Base-by-base conservation (phyloP, 2,797 vertebrate genomes). In the Falco naumanni region DNA sequence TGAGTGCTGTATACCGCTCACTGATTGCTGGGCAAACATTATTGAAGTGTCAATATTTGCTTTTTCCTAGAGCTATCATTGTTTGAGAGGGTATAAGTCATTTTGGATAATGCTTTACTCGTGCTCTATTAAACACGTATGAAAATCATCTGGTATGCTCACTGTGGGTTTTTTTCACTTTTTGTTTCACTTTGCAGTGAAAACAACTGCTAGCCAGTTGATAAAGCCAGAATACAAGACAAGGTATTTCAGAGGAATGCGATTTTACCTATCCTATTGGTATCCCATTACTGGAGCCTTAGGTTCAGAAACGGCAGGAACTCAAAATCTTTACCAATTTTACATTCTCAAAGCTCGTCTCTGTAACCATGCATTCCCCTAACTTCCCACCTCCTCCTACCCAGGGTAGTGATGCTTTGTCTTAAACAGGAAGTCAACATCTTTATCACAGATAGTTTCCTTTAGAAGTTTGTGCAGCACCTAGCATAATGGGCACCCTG, bases 11-110 rank as follows among this genome's bases (percentile, higher is more conserved):
- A 86, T 91, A 93, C 87, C 10, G 37, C 94, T 95, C 94, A 60
- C 95, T 95, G 94, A 97, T 94, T 97, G 95, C 97, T 97, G 85
- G 93, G 90, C 89, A 97, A 98, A 97, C 93, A 97, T 97, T 97
- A 97, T 1, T 87, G 77, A 90, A 97, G 96, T 76, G 89, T 96
- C 96, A 98, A 97, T 98, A 98, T 98, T 98, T 98, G 96, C 75
- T 95, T 95, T 95, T 95, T 95, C 84, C 93, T 92, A 96, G 94
- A 98, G 69, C 93, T 90, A 81, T 96, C 74, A 41, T 89, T 97
- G 95, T 95, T 82, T 75, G 89, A 97, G 94, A 97, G 81, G 87
- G 72, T 95, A 15, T 78, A 96, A 97, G 92, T 96, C 60, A 97
- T 90, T 91, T 93, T 94, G 89, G 94, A 94, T 89, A 95, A 87